Base-by-base conservation (phyloP, 2,113 vertebrate genomes). In the Triplophysa dalaica region DNA sequence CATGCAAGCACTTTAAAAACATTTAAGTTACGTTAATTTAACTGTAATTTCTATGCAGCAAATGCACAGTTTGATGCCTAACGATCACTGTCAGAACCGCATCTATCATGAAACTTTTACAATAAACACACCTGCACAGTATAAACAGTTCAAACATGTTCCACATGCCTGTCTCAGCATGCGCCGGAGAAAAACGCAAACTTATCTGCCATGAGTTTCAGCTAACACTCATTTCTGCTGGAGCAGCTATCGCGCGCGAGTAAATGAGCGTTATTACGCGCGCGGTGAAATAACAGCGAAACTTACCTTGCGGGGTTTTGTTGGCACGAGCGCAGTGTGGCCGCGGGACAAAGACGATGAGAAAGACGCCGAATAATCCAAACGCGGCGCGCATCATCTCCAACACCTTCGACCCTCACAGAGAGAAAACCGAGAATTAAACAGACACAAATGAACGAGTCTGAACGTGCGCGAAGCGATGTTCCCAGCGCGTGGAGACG, bases 291-390 rank as follows among this genome's bases (percentile, higher is more conserved):
- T 21, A n/a, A 2, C 52, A 21, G 54, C 16, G 54, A 48, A 68
- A 62, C 38, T 96, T 96, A 98, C 97, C 97, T 94, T 95, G 97
- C 85, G 90, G 85, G 86, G 90, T 89, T 94, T 92, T 95, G 93
- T 92, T 93, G 87, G 92, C 94, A 88, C 93, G 93, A 82, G 91
- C 90, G 86, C 84, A 89, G 85, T 92, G 93, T 86, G 93, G 89
- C 90, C 92, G 91, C 87, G 94, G 94, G 91, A 98, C 94, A 93
- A 96, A 92, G 91, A 88, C 89, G 86, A 96, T 89, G 91, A 95
- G 85, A 89, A 93, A 94, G 86, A 96, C 90, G 90, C 91, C 93
- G 80, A 93, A 92, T 91, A 94, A 93, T 94, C 94, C 94, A 87
- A 94, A 84, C 80, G 87, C 87, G 56, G 92, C 92, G 92, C 95